Conservation (phyloP, 2,113 vertebrate species). For the Megaptera novaeangliae region DNA sequence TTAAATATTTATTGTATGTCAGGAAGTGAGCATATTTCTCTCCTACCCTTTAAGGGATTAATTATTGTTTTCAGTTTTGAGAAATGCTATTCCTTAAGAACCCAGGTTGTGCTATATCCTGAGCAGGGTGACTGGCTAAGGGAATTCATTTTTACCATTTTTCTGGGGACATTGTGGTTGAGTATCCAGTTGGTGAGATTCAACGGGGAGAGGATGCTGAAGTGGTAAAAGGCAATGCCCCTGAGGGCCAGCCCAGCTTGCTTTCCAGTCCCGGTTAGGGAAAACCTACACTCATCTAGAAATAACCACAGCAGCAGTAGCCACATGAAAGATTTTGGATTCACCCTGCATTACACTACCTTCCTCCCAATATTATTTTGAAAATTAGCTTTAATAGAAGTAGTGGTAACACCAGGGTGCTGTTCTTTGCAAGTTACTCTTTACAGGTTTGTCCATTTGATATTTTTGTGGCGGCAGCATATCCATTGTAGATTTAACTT, state of each 20-base stretch:
- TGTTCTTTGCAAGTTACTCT: background rate
- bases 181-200: background rate
- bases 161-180: background rate
- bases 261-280: background rate
- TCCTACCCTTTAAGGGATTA: background rate
- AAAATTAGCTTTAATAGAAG: slow-evolving; percentile 15
- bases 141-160: background rate
- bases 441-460: background rate
- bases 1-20: background rate
- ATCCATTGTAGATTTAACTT: background rate
- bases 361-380: background rate
- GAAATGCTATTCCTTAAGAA: background rate
- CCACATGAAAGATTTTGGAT: background rate
- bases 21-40: background rate
- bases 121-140: background rate
- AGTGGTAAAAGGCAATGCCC: background rate
- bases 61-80: background rate
- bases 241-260: background rate
- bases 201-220: background rate
- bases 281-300: background rate
- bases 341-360: background rate
- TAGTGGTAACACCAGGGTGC: background rate
- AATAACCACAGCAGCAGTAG: background rate
- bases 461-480: background rate
- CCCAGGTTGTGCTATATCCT: background rate